Base-by-base conservation (phyloP, 2,888 invertebrate species). In the Pachliopta kotzebuea region DNA sequence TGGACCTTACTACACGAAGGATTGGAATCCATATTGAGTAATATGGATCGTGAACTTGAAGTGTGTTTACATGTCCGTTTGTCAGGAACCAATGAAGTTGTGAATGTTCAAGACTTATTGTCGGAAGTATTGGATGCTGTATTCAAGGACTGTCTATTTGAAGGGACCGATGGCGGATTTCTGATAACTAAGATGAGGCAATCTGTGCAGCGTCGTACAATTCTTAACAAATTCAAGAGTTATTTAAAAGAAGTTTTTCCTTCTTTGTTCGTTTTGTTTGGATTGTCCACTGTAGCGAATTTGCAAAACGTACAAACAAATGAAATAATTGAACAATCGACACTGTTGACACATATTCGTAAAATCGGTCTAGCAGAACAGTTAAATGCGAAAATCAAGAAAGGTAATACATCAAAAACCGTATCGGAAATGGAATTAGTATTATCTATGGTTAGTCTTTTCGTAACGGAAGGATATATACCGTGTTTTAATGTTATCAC, bases 11-110 rank as follows among this genome's bases (percentile, higher is more conserved):
- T 90, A 69, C 81, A 87, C 1, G 77, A 79, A 26, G 81, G 83
- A 60, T 80, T 90, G 68, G 89, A 88, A 50, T 79, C 87, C 66
- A 72, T 90, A 70, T 80, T 89, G 78, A 84, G 76, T 58, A 83
- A 76, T 73, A 76, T 86, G 69, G 71, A 79, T 54, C 72, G 74
- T 67, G 78, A 81, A 71, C 78, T 83, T 72, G 82, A 85, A 79
- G 84, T 79, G 71, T 74, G 81, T 81, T 85, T 87, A 80, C 85
- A 84, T 80, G 85, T 82, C 79, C 86, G 85, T 90, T 89, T 90
- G 86, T 81, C 84, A 74, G 88, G 87, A 88, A 89, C 84, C 86
- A 90, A 87, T 81, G 90, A 86, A 79, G 88, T 88, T 78, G 81
- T 81, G 78, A 88, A 86, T 80, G 85, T 89, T 81, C 89, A 87